phyloP scores from a whole-genome alignment of 2,797 vertebrate genomes.

The Dromococcyx pavoninus region DNA sequence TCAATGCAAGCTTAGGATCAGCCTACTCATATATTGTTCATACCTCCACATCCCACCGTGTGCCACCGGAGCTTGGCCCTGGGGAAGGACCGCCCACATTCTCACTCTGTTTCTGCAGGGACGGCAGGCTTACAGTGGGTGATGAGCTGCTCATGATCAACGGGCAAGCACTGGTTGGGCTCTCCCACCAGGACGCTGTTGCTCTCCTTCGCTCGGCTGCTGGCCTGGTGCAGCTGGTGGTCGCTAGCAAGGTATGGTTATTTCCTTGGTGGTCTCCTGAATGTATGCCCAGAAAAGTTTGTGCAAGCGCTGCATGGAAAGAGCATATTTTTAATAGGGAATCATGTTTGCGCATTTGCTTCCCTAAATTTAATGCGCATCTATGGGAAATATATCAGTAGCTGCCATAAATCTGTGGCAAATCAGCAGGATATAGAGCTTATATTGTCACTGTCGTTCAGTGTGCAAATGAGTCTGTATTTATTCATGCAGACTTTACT shows the following conservation, averaged over 20 bases:
- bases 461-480: neutral
- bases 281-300: too few species aligned
- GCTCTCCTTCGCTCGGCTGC: slow-evolving; percentile 85
- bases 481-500: neutral
- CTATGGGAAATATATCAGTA: neutral
- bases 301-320: neutral
- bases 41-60: fast-evolving
- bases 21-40: fast-evolving
- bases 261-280: neutral
- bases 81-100: neutral
- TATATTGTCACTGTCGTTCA: neutral
- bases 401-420: neutral
- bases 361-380: neutral
- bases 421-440: neutral
- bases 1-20: neutral
- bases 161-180: slow-evolving; percentile 90
- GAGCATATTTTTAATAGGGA: neutral
- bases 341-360: neutral
- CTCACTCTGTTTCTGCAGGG: slow-evolving; percentile 78
- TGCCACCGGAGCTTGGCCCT: fast-evolving
- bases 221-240: slow-evolving; percentile 91
- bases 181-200: slow-evolving; percentile 93
- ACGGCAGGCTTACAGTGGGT: slow-evolving; percentile 88
- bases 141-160: slow-evolving; percentile 97
- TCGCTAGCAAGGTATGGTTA: slow-evolving; percentile 88